Conservation (phyloP, 2,797 vertebrate species). For the Helicolenus hilgendorfi region DNA sequence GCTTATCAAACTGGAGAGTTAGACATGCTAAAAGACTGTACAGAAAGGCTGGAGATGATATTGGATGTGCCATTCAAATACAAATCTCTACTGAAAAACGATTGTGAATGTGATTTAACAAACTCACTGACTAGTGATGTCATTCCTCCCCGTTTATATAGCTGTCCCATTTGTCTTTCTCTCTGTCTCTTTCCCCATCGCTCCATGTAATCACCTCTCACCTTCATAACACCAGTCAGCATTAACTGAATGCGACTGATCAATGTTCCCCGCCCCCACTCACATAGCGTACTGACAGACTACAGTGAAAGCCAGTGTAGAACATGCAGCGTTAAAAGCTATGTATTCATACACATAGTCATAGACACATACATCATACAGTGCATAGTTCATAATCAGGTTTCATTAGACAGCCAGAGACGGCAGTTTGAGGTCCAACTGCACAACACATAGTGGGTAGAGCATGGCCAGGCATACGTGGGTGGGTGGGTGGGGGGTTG, state of each 20-base stretch:
- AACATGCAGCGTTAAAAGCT: constrained; percentile 21
- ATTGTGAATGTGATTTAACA: constrained; percentile 11
- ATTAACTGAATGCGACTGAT: constrained; percentile 83
- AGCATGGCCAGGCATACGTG: constrained; percentile 82
- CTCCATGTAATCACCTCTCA: constrained; percentile 69
- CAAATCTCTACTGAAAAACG: neutral
- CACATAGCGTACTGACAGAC: constrained; percentile 90
- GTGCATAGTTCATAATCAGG: constrained; percentile 9
- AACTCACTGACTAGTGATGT: constrained; percentile 26
- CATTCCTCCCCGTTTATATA: constrained; percentile 70
- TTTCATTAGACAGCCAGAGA: constrained; percentile 16
- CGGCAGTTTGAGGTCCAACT: constrained; percentile 41
- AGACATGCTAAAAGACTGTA: constrained; percentile 27
- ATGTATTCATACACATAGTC: constrained; percentile 47
- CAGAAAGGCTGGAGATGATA: neutral
- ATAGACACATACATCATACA: neutral
- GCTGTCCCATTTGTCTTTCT: constrained; percentile 61
- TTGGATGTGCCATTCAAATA: neutral
- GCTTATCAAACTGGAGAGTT: constrained; percentile 62
- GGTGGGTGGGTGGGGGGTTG: constrained; percentile 72
- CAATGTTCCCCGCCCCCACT: constrained; percentile 83
- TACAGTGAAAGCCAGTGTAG: constrained; percentile 89
- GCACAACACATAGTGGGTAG: constrained; percentile 79
- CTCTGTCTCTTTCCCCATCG: constrained; percentile 63
- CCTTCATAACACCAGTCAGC: constrained; percentile 66